These are phyloP conservation scores for Apteryx owenii DNA, from an alignment of 2,113 vertebrate species.

Conservation along the genomic window DNA sequence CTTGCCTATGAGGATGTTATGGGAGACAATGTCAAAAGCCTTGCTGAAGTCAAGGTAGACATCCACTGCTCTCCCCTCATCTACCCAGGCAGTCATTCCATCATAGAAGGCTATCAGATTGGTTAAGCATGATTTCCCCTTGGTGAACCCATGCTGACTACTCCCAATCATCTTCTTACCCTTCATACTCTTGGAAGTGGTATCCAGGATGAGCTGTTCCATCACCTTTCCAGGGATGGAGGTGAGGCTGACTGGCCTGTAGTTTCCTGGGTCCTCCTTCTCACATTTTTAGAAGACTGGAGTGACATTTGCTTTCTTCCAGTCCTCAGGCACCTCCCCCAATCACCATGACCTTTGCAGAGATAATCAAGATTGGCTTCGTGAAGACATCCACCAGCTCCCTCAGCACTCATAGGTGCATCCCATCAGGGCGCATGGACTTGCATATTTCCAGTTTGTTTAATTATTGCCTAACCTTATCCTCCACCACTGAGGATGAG, in stretches of 20 bases:
- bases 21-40: neutral
- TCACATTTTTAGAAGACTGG: neutral
- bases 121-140: too few species aligned
- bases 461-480: neutral
- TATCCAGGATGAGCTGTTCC: neutral
- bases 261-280: neutral
- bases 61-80: neutral
- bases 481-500: neutral
- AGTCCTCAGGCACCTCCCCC: neutral
- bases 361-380: neutral
- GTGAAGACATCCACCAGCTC: neutral
- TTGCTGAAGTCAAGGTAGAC: neutral
- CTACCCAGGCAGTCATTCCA: too few species aligned
- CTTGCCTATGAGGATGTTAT: neutral
- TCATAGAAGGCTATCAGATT: too few species aligned
- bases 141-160: neutral
- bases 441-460: neutral
- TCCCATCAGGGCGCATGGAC: neutral
- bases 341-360: neutral
- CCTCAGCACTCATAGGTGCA: neutral
- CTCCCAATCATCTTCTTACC: neutral
- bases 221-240: neutral
- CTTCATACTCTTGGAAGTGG: neutral
- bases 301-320: neutral
- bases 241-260: neutral